These are phyloP conservation scores for Okapia johnstoni DNA, from an alignment of 2,113 vertebrate genomes.

Conservation along the genomic window DNA sequence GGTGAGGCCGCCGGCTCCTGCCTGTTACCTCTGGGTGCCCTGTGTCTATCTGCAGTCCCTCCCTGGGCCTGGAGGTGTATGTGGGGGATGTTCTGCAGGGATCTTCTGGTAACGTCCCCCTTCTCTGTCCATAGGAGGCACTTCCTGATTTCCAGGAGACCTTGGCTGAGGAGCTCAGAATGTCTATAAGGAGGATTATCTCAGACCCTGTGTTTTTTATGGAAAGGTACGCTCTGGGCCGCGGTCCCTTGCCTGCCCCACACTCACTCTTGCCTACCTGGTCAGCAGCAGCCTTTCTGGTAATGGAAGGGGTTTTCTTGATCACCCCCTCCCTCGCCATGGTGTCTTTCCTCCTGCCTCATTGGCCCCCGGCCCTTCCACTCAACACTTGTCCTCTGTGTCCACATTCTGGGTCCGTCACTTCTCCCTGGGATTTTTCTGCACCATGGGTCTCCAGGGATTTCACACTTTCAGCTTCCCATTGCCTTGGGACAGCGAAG, in stretches of 20 bases:
- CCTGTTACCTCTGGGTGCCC: not conserved
- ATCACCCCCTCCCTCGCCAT: rapidly evolving
- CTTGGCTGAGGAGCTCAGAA: slow-evolving; percentile 91
- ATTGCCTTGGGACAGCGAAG: not conserved
- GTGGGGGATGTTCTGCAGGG: not conserved
- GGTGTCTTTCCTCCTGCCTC: not conserved
- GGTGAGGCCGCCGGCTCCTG: slow-evolving; percentile 73
- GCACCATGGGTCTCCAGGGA: not conserved
- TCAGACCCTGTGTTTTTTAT: slow-evolving; percentile 83
- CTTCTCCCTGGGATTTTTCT: not conserved
- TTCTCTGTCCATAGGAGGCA: not conserved
- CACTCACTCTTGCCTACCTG: not conserved
- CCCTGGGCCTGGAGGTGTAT: not conserved
- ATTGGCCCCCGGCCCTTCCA: rapidly evolving
- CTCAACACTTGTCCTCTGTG: not conserved
- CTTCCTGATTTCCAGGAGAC: slow-evolving; percentile 75
- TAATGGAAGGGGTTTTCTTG: not conserved
- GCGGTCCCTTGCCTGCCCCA: not conserved
- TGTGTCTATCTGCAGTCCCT: not conserved
- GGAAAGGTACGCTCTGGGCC: slow-evolving; percentile 80
- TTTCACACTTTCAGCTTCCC: not conserved
- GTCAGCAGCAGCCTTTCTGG: not conserved
- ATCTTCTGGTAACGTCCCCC: not conserved
- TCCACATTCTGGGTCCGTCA: not conserved
- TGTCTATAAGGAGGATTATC: slow-evolving; percentile 86